These are phyloP conservation scores for Brachypalpus laphriformis DNA, from an alignment of 2,888 invertebrate species.

Conservation along the genomic window DNA sequence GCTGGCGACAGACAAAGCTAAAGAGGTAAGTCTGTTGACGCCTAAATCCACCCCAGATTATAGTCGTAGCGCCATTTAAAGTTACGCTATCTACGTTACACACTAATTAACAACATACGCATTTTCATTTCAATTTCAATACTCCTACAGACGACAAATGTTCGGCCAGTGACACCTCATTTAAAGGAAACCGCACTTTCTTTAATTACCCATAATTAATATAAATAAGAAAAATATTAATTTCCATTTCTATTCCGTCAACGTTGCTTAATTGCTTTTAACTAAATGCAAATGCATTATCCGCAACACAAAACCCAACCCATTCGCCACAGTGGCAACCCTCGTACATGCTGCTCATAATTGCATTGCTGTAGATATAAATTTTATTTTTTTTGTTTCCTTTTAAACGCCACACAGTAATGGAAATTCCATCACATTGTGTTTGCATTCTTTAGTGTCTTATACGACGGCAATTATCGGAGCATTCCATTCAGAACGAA, in stretches of 20 bases:
- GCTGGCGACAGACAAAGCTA: no score
- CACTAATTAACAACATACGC: no score
- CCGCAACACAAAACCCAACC: conserved; percentile 32
- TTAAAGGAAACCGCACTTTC: not conserved
- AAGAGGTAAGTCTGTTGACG: no score
- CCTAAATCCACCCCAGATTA: no score
- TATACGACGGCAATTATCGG: conserved; percentile 61
- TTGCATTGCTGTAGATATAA: conserved; percentile 6
- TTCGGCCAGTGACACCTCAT: not conserved
- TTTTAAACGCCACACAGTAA: conserved; percentile 31
- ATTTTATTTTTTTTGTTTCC: not conserved
- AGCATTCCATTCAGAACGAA: conserved; percentile 49
- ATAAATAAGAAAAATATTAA: not conserved
- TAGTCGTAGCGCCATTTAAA: no score
- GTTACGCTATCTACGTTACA: no score
- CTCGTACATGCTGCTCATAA: conserved; percentile 13
- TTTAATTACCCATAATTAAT: not conserved
- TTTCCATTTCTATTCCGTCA: conserved; percentile 18
- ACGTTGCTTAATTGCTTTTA: conserved; percentile 11
- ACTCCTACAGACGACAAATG: not conserved
- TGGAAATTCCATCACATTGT: conserved; percentile 61
- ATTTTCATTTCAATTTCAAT: not conserved
- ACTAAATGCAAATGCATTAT: conserved; percentile 40
- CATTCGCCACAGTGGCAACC: not conserved
- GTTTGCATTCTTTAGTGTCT: conserved; percentile 64